phyloP scores from a whole-genome alignment of 1,140 invertebrate species.

The Eueides isabella region DNA sequence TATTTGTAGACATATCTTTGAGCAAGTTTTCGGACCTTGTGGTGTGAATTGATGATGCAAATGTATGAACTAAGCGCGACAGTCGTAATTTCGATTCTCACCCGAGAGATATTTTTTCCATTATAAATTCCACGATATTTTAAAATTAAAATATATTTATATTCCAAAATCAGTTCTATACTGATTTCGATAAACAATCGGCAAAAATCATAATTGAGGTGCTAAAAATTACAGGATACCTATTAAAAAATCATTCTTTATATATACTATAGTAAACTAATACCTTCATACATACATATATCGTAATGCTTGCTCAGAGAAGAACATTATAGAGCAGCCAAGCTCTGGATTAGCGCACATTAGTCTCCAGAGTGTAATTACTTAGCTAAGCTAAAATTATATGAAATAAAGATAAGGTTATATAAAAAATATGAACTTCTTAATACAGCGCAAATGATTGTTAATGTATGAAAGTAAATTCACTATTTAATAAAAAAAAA shows the following conservation, averaged over 20 bases:
- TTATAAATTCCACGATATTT: too few relatives aligned
- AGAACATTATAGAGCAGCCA: background rate
- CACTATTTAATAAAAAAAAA: too few relatives aligned
- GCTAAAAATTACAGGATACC: too few relatives aligned
- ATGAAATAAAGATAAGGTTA: background rate
- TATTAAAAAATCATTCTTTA: too few relatives aligned
- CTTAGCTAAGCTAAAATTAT: background rate
- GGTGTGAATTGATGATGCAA: too few relatives aligned
- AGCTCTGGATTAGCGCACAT: constrained; percentile 2
- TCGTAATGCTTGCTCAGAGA: constrained; percentile 7
- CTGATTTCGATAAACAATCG: too few relatives aligned
- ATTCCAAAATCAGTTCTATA: too few relatives aligned
- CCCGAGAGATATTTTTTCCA: background rate
- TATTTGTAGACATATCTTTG: background rate
- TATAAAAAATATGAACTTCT: background rate
- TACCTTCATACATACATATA: background rate
- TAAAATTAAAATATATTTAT: too few relatives aligned
- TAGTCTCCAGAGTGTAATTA: background rate
- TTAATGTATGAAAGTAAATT: too few relatives aligned
- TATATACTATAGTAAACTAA: background rate
- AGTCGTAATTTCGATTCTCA: background rate
- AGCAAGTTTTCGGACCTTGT: background rate
- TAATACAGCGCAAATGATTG: too few relatives aligned
- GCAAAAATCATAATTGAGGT: too few relatives aligned
- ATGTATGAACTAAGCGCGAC: too few relatives aligned